Base-by-base conservation (phyloP, 2,888 invertebrate genomes). In the Parascotia fuliginaria region DNA sequence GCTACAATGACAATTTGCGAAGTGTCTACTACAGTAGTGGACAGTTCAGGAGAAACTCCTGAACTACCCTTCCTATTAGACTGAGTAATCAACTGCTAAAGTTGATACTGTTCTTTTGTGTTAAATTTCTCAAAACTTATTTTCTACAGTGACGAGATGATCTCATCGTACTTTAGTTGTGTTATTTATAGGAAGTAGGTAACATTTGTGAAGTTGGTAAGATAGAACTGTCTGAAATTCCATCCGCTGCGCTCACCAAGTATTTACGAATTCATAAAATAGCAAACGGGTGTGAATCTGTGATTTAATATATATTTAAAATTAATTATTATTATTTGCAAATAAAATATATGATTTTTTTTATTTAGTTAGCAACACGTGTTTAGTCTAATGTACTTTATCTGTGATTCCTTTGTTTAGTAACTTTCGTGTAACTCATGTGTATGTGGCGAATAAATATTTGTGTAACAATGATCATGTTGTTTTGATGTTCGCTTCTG, bases 321-420 rank as follows among this genome's bases (percentile, higher is more conserved):
- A 56, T 59, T 59, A 62, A 51, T 53, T 55, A 48, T 60, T 45
- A 60, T 63, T 42, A 60, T 54, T 66, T 65, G 60, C 54, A 58
- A 66, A 60, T 66, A 54, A 60, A 65, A 65, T 60, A 55, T 63
- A 59, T 65, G 46, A 28, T 52, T 55, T 58, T 54, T 54, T 53
- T 46, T 53, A 31, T 58, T 65, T 58, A 70, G 55, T 57, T 62
- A 45, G 50, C 51, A 12, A 49, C 66, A 57, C 39, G 44, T 43
- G 65, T 65, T 66, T 60, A 65, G 71, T 65, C 71, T 77, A 77
- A 79, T 82, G 79, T 89, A 86, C 85, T 85, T 79, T 81, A 82
- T 86, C 90, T 91, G 90, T 91, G 90, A 91, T 90, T 87, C 79
- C 76, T 84, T 83, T 74, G 61, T 81, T 80, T 85, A 85, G 77